These are phyloP conservation scores for Phalloptychus januarius DNA, from an alignment of 2,797 vertebrate species.

Conservation along the genomic window DNA sequence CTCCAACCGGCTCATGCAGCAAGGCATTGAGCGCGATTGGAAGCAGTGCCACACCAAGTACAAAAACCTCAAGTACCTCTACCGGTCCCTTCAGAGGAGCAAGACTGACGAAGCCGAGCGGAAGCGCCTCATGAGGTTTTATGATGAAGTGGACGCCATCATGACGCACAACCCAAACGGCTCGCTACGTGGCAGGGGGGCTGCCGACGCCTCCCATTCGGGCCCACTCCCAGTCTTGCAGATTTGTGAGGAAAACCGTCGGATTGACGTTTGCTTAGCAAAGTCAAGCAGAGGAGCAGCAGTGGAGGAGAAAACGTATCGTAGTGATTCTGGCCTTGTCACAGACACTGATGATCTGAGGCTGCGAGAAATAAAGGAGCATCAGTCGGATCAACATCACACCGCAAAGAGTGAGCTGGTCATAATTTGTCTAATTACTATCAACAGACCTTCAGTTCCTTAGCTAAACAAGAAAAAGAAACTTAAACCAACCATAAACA, in stretches of 20 bases:
- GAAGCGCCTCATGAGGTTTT: conserved; percentile 87
- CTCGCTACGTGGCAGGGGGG: conserved; percentile 13
- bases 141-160: conserved; percentile 86
- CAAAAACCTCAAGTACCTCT: conserved; percentile 92
- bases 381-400: conserved; percentile 30
- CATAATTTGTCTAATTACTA: neutral
- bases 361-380: conserved; percentile 21
- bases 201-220: conserved; percentile 44
- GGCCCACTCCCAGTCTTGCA: conserved; percentile 14
- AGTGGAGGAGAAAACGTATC: conserved; percentile 40
- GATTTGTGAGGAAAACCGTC: conserved; percentile 39
- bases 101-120: conserved; percentile 81
- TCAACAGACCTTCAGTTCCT: neutral
- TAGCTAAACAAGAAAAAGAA: neutral
- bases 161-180: conserved; percentile 70
- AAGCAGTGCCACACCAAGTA: conserved; percentile 91
- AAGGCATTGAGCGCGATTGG: conserved; percentile 89
- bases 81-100: conserved; percentile 86
- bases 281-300: conserved; percentile 18
- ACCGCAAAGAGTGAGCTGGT: conserved; percentile 56
- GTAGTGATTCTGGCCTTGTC: conserved; percentile 30
- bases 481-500: neutral
- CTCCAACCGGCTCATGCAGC: conserved; percentile 83
- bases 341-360: conserved; percentile 29
- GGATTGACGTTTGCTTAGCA: conserved; percentile 21